A percentile compares a stretch with the other conserved stretches of the same genome.
phyloP scores from a whole-genome alignment of 1,140 invertebrate genomes.

The Sitodiplosis mosellana region DNA sequence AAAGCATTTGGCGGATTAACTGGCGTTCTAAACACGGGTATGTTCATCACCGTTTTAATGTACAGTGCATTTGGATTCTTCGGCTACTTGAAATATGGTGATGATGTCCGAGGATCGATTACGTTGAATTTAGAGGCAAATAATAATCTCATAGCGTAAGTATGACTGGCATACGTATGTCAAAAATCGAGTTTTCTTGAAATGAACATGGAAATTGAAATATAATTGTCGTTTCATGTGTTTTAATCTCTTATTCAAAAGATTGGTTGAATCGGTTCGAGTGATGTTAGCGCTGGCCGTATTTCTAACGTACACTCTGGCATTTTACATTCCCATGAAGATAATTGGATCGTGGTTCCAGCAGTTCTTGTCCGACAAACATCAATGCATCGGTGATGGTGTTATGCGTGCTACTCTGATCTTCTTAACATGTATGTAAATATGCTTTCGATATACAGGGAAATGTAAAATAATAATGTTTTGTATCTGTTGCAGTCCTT shows the following conservation, averaged over 20 bases:
- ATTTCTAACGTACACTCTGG: conserved; percentile 72
- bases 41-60: conserved; percentile 63
- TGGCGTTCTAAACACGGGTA: conserved; percentile 74
- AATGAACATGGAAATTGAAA: conserved; percentile 25
- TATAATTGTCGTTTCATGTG: no score
- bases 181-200: no score
- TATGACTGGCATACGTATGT: no score
- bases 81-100: conserved; percentile 77
- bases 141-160: no score
- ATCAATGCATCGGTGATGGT: conserved; percentile 43
- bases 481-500: no score
- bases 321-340: conserved; percentile 82
- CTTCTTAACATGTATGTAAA: conserved; percentile 57
- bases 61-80: conserved; percentile 80
- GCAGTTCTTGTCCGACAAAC: conserved; percentile 35
- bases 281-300: conserved; percentile 71
- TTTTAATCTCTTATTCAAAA: conserved; percentile 30
- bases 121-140: conserved; percentile 75
- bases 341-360: conserved; percentile 66
- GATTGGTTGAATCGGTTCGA: conserved; percentile 61
- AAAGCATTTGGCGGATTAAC: conserved; percentile 63
- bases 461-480: no score
- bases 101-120: conserved; percentile 59
- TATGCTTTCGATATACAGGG: conserved; percentile 45
- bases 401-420: conserved; percentile 49